Conservation (phyloP, 1,140 invertebrate species). For the Sweltsa coloradensis region DNA sequence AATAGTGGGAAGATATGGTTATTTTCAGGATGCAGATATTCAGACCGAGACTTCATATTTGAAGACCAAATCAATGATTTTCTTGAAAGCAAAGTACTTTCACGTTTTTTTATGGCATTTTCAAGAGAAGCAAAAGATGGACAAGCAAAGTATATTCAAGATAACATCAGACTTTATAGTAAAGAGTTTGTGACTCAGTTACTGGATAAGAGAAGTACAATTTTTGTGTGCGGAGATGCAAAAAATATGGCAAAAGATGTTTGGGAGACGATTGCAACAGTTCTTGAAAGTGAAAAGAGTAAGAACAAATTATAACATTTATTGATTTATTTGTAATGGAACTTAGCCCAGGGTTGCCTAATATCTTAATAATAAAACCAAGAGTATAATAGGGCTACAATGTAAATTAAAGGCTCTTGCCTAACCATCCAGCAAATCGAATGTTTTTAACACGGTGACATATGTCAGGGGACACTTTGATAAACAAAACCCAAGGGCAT, state of each 20-base stretch:
- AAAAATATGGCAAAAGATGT: conserved; percentile 60
- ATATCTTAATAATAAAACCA: no score
- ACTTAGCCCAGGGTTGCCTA: no score
- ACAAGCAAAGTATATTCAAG: conserved; percentile 43
- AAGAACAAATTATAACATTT: no score
- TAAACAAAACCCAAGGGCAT: no score
- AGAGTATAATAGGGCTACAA: no score
- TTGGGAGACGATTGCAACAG: conserved; percentile 35
- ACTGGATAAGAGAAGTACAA: conserved; percentile 34
- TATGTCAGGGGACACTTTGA: no score
- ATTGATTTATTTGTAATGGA: no score
- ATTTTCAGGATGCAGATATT: conserved; percentile 64
- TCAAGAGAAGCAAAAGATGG: conserved; percentile 39
- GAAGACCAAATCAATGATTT: conserved; percentile 39
- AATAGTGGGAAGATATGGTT: conserved; percentile 39
- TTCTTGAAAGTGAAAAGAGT: conserved; percentile 35
- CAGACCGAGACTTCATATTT: conserved; percentile 46
- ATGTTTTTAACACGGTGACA: no score
- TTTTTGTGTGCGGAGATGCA: conserved; percentile 72
- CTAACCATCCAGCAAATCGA: no score
- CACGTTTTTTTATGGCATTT: conserved; percentile 44
- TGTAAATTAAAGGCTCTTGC: no score
- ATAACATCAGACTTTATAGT: conserved; percentile 41
- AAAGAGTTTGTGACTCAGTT: conserved; percentile 41
- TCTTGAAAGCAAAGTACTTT: conserved; percentile 34